A percentile compares a stretch with the other conserved stretches of the same genome.
Conservation (phyloP, 2,113 vertebrate genomes). For the Aegithalos caudatus region DNA sequence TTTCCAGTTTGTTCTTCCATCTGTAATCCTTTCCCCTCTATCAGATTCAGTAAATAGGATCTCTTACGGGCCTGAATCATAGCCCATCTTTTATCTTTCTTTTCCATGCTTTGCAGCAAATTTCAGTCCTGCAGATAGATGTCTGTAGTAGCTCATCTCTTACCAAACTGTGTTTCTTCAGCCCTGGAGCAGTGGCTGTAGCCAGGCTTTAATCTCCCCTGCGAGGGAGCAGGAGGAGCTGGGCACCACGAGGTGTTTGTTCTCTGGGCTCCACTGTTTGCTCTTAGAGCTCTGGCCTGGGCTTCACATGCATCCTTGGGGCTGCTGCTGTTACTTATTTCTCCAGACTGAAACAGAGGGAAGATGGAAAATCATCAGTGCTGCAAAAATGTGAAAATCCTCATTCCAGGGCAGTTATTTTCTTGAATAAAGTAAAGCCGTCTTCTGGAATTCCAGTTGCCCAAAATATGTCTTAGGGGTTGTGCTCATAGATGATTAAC, state of each 20-base stretch:
- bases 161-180: not conserved
- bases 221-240: not conserved
- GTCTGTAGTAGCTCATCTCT: not conserved
- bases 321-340: not conserved
- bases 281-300: not conserved
- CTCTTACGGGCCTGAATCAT: not conserved
- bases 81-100: not conserved
- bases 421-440: not conserved
- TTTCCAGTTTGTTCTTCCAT: not conserved
- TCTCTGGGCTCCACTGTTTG: not conserved
- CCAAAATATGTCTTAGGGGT: not conserved
- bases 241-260: accelerated
- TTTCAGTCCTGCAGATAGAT: not conserved
- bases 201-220: not conserved
- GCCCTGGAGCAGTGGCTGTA: not conserved
- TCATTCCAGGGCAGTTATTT: not conserved
- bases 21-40: not conserved
- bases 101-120: not conserved
- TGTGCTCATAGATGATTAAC: not conserved
- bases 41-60: not conserved
- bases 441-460: not conserved
- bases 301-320: not conserved
- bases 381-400: not conserved
- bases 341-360: not conserved
- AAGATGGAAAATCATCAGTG: not conserved